Base-by-base conservation (phyloP, 2,797 vertebrate species). In the Chrysocyon brachyurus region DNA sequence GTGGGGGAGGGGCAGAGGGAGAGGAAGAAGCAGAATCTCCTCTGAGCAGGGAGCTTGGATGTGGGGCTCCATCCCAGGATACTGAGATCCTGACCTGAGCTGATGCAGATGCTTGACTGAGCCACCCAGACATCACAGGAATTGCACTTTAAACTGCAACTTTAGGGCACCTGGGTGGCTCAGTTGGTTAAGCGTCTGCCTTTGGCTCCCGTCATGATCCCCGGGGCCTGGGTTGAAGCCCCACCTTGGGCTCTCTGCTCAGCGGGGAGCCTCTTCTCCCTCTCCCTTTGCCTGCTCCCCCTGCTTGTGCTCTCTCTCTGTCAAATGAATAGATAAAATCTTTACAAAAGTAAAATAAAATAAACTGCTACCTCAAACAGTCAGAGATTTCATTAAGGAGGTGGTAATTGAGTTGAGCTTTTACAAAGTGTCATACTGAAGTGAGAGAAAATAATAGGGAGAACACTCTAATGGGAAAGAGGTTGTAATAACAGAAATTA, bases 371-470 rank as follows among this genome's bases (percentile, higher is more conserved):
- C n/a, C 31, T 19, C 36, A 88, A 66, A 87, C 26, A 54, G n/a
- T 73, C 33, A 81, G 56, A 77, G 28, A 22, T 92, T 88, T 96
- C 2, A 15, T 46, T 78, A 68, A 90, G 17, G 19, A 57, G 26
- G 7, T 92, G 26, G 40, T 90, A 56, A 89, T 64, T 89, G 64
- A 33, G 16, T 26, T 92, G 63, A 11, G 12, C 17, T 96, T 96
- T 90, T 96, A 70, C 11, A 49, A 68, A 87, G 33, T 79, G 22
- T 66, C 57, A 75, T 90, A 61, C n/a, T 94, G 90, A 92, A 92
- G 26, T 83, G 49, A 93, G 24, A 22, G 66, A 81, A 73, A 92
- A 92, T 72, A 79, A 95, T 31, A 93, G 21, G 59, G 52, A 54
- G 1, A 78, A 77, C 7, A 73, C 46, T 12, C 2, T 14, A 46